Percentiles rank a stretch among this genome's conserved stretches.
phyloP scores from a whole-genome alignment of 2,797 vertebrate species.

The Sebastes baramenuke region DNA sequence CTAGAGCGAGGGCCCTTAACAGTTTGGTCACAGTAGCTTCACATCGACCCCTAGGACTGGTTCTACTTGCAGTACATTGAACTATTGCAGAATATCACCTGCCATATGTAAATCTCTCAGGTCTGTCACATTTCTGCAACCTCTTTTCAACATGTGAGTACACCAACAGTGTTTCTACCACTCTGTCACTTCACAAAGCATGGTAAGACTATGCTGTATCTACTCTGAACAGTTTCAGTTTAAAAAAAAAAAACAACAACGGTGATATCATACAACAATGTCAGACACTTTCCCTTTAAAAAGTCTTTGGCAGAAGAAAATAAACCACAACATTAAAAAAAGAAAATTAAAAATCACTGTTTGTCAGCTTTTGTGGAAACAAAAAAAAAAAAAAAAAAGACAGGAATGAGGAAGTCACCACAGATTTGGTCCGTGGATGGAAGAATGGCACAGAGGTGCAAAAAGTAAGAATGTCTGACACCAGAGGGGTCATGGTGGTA shows the following conservation, averaged over 20 bases:
- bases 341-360: conserved; percentile 5
- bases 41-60: conserved; percentile 52
- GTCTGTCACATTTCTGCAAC: conserved; percentile 36
- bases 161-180: conserved; percentile 71
- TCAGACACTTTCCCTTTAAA: conserved; percentile 73
- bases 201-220: conserved; percentile 60
- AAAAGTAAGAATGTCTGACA: conserved; percentile 45
- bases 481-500: conserved; percentile 44
- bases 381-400: conserved; percentile 2
- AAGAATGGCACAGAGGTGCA: conserved; percentile 58
- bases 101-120: conserved; percentile 45
- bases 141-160: conserved; percentile 49
- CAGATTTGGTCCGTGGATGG: conserved; percentile 44
- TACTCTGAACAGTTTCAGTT: conserved; percentile 50
- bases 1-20: conserved; percentile 36
- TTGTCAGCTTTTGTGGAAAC: neutral
- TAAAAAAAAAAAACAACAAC: neutral
- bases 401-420: conserved; percentile 24
- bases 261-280: conserved; percentile 50
- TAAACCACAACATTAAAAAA: conserved; percentile 39
- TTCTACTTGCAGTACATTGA: conserved; percentile 68
- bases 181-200: conserved; percentile 67
- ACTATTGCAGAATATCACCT: conserved; percentile 56
- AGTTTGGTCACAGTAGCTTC: conserved; percentile 70
- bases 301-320: conserved; percentile 79